A percentile compares a stretch with the other conserved stretches of the same genome.
Evolutionary conservation across 2,113 vertebrate species (phyloP).

Genomic region (Phalacrocorax aristotelis): DNA sequence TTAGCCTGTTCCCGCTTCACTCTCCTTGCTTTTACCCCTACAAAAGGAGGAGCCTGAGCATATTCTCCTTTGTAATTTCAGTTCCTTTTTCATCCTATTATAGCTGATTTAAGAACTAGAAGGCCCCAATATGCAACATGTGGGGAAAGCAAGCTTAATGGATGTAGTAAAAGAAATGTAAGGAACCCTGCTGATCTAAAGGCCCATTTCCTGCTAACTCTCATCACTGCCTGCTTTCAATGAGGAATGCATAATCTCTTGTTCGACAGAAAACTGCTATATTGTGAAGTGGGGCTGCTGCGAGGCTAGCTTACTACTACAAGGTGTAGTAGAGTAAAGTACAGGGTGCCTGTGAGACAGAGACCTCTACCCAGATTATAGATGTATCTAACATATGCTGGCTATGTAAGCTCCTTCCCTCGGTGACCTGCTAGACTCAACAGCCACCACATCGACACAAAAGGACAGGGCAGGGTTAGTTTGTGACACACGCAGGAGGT

Average conservation of each 20-base stretch:
- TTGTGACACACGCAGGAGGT: background rate
- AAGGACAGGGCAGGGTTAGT: background rate
- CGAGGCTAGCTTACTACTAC: background rate
- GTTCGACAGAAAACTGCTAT: background rate
- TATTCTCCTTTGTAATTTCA: background rate
- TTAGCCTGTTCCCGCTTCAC: background rate
- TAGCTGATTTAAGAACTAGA: slow-evolving; percentile 44
- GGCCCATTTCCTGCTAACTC: slow-evolving; percentile 33
- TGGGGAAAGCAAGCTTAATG: slow-evolving; percentile 16
- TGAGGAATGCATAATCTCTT: background rate
- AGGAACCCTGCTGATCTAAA: background rate
- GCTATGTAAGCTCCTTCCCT: background rate
- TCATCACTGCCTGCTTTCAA: background rate
- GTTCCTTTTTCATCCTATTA: slow-evolving; percentile 5
- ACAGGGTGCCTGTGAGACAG: background rate
- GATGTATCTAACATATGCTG: background rate
- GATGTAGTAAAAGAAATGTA: slow-evolving; percentile 10
- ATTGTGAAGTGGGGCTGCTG: background rate
- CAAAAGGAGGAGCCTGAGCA: background rate
- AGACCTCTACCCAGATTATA: background rate
- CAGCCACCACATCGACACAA: background rate
- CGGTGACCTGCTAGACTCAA: background rate
- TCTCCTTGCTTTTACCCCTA: background rate
- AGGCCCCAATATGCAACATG: background rate
- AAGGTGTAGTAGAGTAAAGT: background rate